Percentiles rank a stretch among this genome's conserved stretches.
Evolutionary conservation across 2,888 invertebrate genomes (phyloP).

Genomic region (Acrobasis consociella): DNA sequence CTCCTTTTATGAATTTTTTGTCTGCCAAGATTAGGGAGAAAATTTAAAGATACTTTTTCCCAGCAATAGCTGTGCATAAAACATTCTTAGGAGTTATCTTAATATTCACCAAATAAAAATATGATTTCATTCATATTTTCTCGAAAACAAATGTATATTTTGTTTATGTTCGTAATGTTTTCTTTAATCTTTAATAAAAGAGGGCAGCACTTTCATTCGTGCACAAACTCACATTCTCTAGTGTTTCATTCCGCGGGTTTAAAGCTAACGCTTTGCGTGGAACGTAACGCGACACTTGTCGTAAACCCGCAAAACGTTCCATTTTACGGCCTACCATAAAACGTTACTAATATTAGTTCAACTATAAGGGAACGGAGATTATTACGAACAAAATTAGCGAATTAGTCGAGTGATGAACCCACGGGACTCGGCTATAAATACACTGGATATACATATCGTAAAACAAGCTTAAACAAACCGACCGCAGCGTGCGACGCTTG

Average conservation of each 20-base stretch:
- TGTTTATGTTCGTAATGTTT: no score
- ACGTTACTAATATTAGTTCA: slow-evolving; percentile 23
- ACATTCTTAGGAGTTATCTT: no score
- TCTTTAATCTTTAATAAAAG: no score
- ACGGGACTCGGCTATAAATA: slow-evolving; percentile 25
- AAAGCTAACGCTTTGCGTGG: slow-evolving; percentile 24
- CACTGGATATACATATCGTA: slow-evolving; percentile 37
- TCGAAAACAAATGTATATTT: no score
- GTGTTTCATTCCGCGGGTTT: slow-evolving; percentile 22
- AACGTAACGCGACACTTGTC: slow-evolving; percentile 28
- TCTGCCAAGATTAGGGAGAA: no score
- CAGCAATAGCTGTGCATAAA: no score
- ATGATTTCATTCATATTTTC: no score
- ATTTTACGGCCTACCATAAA: slow-evolving; percentile 29
- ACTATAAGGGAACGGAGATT: slow-evolving; percentile 19
- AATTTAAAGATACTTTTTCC: no score
- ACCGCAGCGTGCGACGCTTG: slow-evolving; percentile 53
- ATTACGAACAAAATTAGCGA: slow-evolving; percentile 26
- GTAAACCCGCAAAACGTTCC: slow-evolving; percentile 27
- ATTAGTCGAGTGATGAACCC: slow-evolving; percentile 23
- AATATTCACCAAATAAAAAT: no score
- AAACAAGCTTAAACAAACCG: slow-evolving; percentile 56
- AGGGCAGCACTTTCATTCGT: neutral
- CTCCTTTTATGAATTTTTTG: no score
- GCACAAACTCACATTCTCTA: slow-evolving; percentile 11